Base-by-base conservation (phyloP, 2,113 vertebrate genomes). In the Grus americana region DNA sequence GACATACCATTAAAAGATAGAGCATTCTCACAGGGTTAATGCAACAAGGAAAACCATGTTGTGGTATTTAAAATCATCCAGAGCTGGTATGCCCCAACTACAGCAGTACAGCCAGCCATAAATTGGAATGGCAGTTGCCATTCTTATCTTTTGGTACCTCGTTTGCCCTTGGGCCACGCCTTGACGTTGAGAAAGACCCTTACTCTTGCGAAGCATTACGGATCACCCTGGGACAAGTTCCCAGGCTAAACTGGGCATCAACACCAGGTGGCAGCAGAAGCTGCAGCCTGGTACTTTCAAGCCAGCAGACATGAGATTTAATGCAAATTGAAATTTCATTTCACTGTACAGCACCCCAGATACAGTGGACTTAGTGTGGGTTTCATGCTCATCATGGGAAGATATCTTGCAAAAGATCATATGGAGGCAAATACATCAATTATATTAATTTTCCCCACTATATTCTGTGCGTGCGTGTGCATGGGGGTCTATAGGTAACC, bases 221-320 rank as follows among this genome's bases (percentile, higher is more conserved):
- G 49, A 20, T 70, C 21, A 7, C 59, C 26, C 19, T 8, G 29
- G 32, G 55, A 59, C 47, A 55, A 46, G 66, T 11, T 47, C 24
- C 70, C 44, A 19, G 21, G 32, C 62, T 63, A 6, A n/a, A 38
- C 70, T 23, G 66, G 75, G 54, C 17, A 32, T 1, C 44, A 46
- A 36, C 96, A 74, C 29, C 80, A 97, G 96, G 61, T 75, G 94
- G 95, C 94, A 94, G 90, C 10, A 81, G 78, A 79, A 90, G 54
- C 70, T 47, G 2, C 40, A 29, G n/a, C 24, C 73, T 29, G 6
- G 17, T 14, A 15, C 81, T 26, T 34, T 8, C 7, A 7, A 36
- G 34, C 58, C 44, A 7, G 2, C 36, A n/a, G 14, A 10, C 27
- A 8, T 10, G 9, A 9, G 5, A n/a, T n/a, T 17, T 21, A 54